Base-by-base conservation (phyloP, 2,888 invertebrate species). In the Platycnemis pennipes region DNA sequence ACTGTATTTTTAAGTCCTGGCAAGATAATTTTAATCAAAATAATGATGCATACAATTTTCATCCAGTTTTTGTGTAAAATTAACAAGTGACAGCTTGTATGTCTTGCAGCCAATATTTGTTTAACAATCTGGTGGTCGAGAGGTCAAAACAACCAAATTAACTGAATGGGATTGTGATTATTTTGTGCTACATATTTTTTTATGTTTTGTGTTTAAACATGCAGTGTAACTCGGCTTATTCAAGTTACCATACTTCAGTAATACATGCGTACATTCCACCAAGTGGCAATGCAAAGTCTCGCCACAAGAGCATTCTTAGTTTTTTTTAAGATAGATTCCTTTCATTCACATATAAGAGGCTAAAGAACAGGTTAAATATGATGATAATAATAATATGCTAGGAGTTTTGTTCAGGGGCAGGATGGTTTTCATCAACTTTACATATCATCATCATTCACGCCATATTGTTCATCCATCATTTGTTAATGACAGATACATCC, bases 121-220 rank as follows among this genome's bases (percentile, higher is more conserved):
- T 26, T 77, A 77, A 77, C 37, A 37, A 37, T n/a, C 1, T 11
- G 31, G 31, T 37, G 37, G 16, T 77, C 1, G 22, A 26, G 8
- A 16, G 31, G 37, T 77, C 13, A 37, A n/a, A 31, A 5, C 11
- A 37, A n/a, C 26, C 4, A 37, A 77, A 13, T 77, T 77, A 5
- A 37, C 16, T 3, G 37, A 77, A 37, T 77, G 31, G 37, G 37
- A 13, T 31, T 37, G 37, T 77, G 11, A 26, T 37, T 4, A 11
- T 49, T 77, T 37, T 11, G 13, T 77, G 77, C 37, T n/a, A n/a
- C n/a, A n/a, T n/a, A 77, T 31, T 77, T 37, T 37, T 77, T 77
- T 77, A 77, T 77, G 77, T 77, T 77, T 77, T 77, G 77, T 77
- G 77, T 77, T 31, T 77, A n/a, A 37, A 37, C 16, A 26, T 77